These are phyloP conservation scores for Brachionus rotundiformis DNA, from an alignment of 1,140 invertebrate species.

Conservation along the genomic window DNA sequence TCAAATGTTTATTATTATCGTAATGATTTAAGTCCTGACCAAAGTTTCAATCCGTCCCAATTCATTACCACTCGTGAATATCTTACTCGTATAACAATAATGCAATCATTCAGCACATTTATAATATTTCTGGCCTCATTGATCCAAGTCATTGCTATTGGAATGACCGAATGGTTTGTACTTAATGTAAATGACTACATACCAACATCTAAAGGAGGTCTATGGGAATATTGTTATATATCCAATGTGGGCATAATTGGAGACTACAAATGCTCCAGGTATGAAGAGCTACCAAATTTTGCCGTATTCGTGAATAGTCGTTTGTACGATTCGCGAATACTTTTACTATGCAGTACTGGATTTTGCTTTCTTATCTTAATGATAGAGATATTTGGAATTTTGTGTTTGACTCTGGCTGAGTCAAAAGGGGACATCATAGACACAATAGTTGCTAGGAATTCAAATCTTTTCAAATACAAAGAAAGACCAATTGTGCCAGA, in stretches of 20 bases:
- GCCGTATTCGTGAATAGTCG: conserved; percentile 44
- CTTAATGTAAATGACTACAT: conserved; percentile 50
- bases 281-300: conserved; percentile 49
- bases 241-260: conserved; percentile 19
- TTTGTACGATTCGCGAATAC: conserved; percentile 34
- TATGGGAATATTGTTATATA: conserved; percentile 47
- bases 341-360: conserved; percentile 32
- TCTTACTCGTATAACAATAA: neutral
- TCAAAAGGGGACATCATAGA: conserved; percentile 11
- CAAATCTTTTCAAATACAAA: neutral
- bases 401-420: conserved; percentile 32
- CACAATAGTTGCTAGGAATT: conserved; percentile 20
- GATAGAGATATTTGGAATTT: conserved; percentile 29
- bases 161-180: conserved; percentile 45
- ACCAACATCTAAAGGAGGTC: conserved; percentile 40
- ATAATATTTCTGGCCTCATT: conserved; percentile 5
- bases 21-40: neutral
- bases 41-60: neutral
- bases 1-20: conserved; percentile 34
- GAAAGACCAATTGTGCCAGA: neutral
- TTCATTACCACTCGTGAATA: neutral
- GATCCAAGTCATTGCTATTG: conserved; percentile 16
- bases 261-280: conserved; percentile 12
- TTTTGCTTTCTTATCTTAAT: conserved; percentile 36
- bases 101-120: conserved; percentile 29